Percentiles rank a stretch among this genome's conserved stretches.
Conservation (phyloP, 2,888 invertebrate species). For the Euspilapteryx auroguttella region DNA sequence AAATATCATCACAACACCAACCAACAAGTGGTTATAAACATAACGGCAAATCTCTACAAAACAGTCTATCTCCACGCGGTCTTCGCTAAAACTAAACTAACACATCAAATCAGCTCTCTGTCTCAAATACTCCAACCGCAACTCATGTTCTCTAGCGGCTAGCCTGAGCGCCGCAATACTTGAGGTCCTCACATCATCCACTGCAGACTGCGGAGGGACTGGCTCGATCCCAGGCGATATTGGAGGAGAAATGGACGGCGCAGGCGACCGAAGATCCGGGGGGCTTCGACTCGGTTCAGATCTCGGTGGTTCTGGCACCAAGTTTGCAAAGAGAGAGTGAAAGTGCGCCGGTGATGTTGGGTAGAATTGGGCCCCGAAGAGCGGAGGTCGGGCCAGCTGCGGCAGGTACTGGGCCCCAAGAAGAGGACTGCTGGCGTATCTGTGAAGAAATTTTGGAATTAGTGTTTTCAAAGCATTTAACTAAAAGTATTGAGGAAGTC, state of each 20-base stretch:
- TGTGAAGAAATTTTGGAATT: constrained; percentile 18
- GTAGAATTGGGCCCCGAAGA: constrained; percentile 46
- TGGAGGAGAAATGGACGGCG: constrained; percentile 54
- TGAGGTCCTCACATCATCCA: constrained; percentile 75
- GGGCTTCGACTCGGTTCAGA: constrained; percentile 26
- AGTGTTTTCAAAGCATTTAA: background rate
- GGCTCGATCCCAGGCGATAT: constrained; percentile 53
- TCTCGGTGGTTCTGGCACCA: constrained; percentile 54
- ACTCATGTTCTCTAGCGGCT: constrained; percentile 88
- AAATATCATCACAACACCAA: too few relatives aligned
- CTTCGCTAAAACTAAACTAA: too few relatives aligned
- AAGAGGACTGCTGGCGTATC: constrained; percentile 41
- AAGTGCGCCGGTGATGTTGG: constrained; percentile 66
- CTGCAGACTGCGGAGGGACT: constrained; percentile 43
- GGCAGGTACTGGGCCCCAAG: constrained; percentile 45
- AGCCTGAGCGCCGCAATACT: constrained; percentile 85
- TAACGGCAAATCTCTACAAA: too few relatives aligned
- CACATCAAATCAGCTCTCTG: constrained; percentile 64
- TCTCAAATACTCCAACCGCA: constrained; percentile 78
- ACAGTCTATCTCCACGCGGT: too few relatives aligned
- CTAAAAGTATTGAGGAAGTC: background rate
- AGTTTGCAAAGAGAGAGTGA: constrained; percentile 82
- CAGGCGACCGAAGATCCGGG: constrained; percentile 26
- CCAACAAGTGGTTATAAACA: too few relatives aligned
- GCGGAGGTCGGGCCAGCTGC: constrained; percentile 30